A percentile compares a stretch with the other conserved stretches of the same genome.
These are phyloP conservation scores for Melanostoma mellinum DNA, from an alignment of 2,888 invertebrate genomes.

Conservation along the genomic window DNA sequence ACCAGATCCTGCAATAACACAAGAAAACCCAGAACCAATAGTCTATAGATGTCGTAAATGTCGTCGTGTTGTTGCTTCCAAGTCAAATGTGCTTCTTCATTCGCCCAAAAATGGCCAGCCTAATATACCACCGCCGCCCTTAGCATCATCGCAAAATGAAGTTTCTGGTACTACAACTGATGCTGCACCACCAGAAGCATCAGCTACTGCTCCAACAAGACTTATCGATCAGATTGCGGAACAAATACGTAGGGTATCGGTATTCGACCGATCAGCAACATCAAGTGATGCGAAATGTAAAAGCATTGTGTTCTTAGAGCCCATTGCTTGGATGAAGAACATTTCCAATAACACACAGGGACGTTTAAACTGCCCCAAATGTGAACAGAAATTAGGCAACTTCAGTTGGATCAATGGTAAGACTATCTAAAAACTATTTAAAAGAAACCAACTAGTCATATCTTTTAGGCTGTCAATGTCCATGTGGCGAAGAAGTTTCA, in stretches of 20 bases:
- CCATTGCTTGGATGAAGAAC: constrained; percentile 93
- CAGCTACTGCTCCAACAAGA: constrained; percentile 69
- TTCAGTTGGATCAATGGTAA: constrained; percentile 95
- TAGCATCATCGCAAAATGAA: not conserved
- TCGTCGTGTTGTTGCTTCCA: constrained; percentile 91
- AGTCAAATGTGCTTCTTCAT: constrained; percentile 90
- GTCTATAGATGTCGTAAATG: constrained; percentile 93
- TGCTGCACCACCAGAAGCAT: constrained; percentile 35
- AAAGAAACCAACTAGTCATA: no score
- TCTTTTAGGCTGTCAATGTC: constrained; percentile 90
- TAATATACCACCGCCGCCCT: not conserved
- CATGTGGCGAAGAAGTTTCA: constrained; percentile 94
- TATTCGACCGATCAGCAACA: constrained; percentile 62
- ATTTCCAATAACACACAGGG: constrained; percentile 88
- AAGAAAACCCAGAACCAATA: constrained; percentile 90
- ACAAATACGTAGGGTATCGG: constrained; percentile 77
- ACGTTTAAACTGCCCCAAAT: constrained; percentile 93
- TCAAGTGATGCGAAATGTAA: constrained; percentile 84
- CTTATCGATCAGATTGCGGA: constrained; percentile 79
- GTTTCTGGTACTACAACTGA: constrained; percentile 16
- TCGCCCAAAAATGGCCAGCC: constrained; percentile 74
- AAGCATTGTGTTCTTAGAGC: constrained; percentile 93
- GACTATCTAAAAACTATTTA: constrained; percentile 61
- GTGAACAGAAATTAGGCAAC: constrained; percentile 92
- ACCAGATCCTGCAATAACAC: constrained; percentile 89